These are phyloP conservation scores for Tokudaia muenninki DNA, from an alignment of 2,797 vertebrate species.

Conservation along the genomic window DNA sequence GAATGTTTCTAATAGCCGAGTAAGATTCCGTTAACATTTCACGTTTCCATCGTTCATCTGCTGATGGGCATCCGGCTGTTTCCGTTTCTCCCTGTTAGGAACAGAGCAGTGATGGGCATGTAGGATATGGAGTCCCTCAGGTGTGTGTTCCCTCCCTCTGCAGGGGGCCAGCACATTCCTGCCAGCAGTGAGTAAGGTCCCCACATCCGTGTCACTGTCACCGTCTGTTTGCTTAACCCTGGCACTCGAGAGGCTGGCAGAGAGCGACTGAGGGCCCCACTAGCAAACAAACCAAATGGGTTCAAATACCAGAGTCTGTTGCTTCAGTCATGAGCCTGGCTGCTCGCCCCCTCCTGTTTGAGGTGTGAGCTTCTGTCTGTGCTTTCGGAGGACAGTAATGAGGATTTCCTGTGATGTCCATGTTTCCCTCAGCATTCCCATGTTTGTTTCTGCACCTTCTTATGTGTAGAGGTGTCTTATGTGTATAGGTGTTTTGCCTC, in stretches of 20 bases:
- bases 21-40: background rate
- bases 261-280: background rate
- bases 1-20: background rate
- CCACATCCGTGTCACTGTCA: background rate
- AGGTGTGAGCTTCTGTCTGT: too few relatives aligned
- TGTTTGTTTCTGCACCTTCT: background rate
- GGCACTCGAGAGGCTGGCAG: background rate
- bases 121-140: background rate
- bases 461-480: background rate
- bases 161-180: too few relatives aligned
- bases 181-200: background rate
- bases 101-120: background rate
- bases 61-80: background rate
- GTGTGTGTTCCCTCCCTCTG: background rate
- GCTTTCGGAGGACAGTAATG: background rate
- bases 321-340: slow-evolving; percentile 1
- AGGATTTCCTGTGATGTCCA: background rate
- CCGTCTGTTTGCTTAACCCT: background rate
- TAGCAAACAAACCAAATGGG: background rate
- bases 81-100: background rate
- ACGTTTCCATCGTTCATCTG: background rate
- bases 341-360: background rate
- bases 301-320: background rate
- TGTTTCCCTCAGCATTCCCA: background rate
- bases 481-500: background rate